phyloP scores from a whole-genome alignment of 2,888 invertebrate species.

The Rhamphomyia laevipes region DNA sequence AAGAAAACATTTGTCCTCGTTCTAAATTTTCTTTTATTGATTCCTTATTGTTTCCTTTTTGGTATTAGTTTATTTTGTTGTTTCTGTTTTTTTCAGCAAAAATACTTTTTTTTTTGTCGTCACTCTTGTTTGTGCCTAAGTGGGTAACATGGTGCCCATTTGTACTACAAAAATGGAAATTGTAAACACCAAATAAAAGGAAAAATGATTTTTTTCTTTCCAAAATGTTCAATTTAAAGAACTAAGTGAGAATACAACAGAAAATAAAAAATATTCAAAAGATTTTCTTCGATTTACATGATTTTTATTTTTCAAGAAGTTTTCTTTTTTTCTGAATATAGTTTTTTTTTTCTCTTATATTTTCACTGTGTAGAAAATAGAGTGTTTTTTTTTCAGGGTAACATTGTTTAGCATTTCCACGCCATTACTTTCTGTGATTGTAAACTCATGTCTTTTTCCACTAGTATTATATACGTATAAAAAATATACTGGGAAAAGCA shows the following conservation, averaged over 20 bases:
- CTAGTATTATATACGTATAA: background rate
- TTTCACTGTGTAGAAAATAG: too few species aligned
- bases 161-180: too few species aligned
- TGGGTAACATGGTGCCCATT: too few species aligned
- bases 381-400: background rate
- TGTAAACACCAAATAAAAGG: background rate
- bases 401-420: background rate
- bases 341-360: background rate
- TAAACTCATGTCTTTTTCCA: background rate
- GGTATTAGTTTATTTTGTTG: too few species aligned
- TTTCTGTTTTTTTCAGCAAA: too few species aligned
- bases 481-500: too few species aligned
- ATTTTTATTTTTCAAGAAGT: background rate
- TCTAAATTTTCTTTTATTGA: too few species aligned
- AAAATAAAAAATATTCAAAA: slow-evolving; percentile 8
- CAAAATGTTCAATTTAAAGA: too few species aligned
- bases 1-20: too few species aligned
- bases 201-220: background rate
- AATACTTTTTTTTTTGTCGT: too few species aligned
- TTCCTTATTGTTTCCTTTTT: too few species aligned
- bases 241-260: background rate
- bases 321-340: background rate
- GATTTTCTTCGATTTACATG: slow-evolving; percentile 2
- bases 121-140: too few species aligned
- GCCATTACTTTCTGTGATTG: background rate